phyloP scores from a whole-genome alignment of 2,113 vertebrate species.

The Excalfactoria chinensis region DNA sequence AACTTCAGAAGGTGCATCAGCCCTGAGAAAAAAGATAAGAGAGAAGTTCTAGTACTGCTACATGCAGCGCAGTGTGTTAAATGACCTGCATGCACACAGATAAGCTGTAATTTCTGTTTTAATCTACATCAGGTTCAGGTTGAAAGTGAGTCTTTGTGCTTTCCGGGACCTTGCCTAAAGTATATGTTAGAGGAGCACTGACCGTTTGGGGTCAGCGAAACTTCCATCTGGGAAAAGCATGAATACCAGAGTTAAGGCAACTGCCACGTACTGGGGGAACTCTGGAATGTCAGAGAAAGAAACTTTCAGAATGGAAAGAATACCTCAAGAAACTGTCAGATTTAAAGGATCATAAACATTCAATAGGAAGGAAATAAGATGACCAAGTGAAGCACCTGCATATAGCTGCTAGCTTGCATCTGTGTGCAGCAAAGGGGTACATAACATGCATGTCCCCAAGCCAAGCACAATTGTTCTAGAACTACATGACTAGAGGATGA shows the following conservation, averaged over 20 bases:
- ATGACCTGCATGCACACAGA: not conserved
- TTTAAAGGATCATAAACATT: not conserved
- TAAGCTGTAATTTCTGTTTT: not conserved
- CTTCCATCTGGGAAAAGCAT: not conserved
- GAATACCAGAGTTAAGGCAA: too few species aligned
- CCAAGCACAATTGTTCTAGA: not conserved
- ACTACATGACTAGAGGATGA: not conserved
- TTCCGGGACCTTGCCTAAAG: not conserved
- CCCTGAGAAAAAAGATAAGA: accelerated
- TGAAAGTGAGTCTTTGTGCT: not conserved
- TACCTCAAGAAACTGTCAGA: not conserved
- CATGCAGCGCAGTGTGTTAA: not conserved
- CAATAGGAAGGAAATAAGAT: not conserved
- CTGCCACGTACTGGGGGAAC: accelerated
- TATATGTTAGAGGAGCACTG: not conserved
- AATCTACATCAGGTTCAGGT: not conserved
- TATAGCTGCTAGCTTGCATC: not conserved
- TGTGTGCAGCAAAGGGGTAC: not conserved
- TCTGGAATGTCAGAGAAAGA: not conserved
- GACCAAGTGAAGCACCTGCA: not conserved
- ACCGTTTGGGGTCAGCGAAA: not conserved
- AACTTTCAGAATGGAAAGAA: not conserved
- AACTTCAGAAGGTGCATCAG: not conserved
- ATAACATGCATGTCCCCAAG: not conserved
- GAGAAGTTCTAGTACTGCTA: too few species aligned